A percentile compares a stretch with the other conserved stretches of the same genome.
Evolutionary conservation across 2,888 invertebrate genomes (phyloP).

Genomic region (Amiota communis): DNA sequence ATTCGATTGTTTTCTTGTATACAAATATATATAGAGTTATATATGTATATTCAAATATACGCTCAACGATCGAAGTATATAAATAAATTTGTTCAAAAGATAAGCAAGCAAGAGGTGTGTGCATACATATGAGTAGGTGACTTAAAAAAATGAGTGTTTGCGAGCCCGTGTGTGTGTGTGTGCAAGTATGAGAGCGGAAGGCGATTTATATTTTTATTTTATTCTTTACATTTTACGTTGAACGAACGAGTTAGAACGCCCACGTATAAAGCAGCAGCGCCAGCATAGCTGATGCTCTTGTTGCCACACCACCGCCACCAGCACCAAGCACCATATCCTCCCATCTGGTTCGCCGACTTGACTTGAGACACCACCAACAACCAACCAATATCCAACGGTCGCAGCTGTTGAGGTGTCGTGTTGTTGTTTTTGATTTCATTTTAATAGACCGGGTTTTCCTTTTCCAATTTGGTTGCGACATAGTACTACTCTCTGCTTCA

Average conservation of each 20-base stretch:
- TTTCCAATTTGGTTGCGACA: not conserved
- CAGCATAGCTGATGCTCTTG: not conserved
- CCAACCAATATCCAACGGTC: not conserved
- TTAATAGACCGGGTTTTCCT: not conserved
- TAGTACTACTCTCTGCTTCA: too few relatives aligned
- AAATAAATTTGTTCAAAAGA: too few relatives aligned
- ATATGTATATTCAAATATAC: constrained; percentile 24
- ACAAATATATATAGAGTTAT: constrained; percentile 34
- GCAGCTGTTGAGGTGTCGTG: not conserved
- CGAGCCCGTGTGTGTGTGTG: constrained; percentile 18
- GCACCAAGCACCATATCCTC: not conserved
- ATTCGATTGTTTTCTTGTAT: constrained; percentile 27
- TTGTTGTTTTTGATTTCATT: not conserved
- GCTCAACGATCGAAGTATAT: not conserved
- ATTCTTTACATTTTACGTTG: constrained; percentile 1
- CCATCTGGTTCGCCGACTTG: not conserved
- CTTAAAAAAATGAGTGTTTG: too few relatives aligned
- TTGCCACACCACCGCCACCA: too few relatives aligned
- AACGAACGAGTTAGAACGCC: constrained; percentile 26
- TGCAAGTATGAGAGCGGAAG: constrained; percentile 6
- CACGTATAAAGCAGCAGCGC: not conserved
- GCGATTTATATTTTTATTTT: not conserved
- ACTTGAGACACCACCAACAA: too few relatives aligned
- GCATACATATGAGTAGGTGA: too few relatives aligned
- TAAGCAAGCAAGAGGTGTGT: too few relatives aligned